Base-by-base conservation (phyloP, 2,888 invertebrate species). In the Drosophila kambysellisi region DNA sequence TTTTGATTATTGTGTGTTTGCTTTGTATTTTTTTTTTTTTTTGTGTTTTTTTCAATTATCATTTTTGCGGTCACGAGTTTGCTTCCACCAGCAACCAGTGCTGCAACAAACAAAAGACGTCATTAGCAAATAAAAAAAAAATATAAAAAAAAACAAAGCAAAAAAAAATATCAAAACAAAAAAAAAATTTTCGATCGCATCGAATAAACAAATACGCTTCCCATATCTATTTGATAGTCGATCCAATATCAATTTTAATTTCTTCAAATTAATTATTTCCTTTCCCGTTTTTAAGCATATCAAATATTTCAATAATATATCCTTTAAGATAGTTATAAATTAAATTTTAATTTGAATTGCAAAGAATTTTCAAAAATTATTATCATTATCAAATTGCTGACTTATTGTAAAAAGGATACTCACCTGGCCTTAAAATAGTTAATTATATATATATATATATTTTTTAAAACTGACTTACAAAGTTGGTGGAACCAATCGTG, bases 11-110 rank as follows among this genome's bases (percentile, higher is more conserved):
- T 11, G n/a, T 11, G n/a, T 35, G 20, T 17, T 43, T 50, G 46
- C 46, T 17, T 62, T 69, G 67, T 64, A 56, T 25, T 46, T 15
- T 41, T 25, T 46, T 15, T n/a, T 25, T 25, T 54, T n/a, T 41
- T 25, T 46, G 8, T n/a, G 1, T 25, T 54, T n/a, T 51, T 56
- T 46, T 32, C n/a, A 62, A 59, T 63, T 62, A 76, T 61, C 25
- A 59, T 54, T 75, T 76, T 71, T 71, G 52, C 66, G 66, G 62
- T 76, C 76, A 76, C 66, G 71, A 71, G 76, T 67, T 71, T 76
- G 60, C 43, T 60, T 63, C 56, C 25, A 76, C 33, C 59, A 56
- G 61, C 50, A 43, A 54, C 57, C 64, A 48, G 61, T 57, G 46
- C 63, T 58, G 48, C 58, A 56, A 61, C 33, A 74, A 59, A 60